phyloP scores from a whole-genome alignment of 2,888 invertebrate genomes.

The Agriopis marginaria region DNA sequence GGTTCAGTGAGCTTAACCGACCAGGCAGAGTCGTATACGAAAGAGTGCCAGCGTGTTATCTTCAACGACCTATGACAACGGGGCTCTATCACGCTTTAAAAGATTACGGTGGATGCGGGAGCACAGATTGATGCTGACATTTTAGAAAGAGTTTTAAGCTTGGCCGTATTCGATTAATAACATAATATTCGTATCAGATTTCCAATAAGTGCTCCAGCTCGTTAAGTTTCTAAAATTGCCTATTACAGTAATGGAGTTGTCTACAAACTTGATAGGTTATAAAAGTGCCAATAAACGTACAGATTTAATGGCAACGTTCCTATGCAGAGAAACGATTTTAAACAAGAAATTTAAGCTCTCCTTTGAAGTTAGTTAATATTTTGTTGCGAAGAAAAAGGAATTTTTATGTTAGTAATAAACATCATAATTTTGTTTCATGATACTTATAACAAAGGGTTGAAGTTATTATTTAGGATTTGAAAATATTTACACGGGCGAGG shows the following conservation, averaged over 20 bases:
- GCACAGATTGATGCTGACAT: conserved; percentile 21
- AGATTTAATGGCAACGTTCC: conserved; percentile 30
- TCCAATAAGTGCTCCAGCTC: conserved; percentile 57
- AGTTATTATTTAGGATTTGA: neutral
- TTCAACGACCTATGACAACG: conserved; percentile 22
- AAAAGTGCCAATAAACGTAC: conserved; percentile 38
- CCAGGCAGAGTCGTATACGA: conserved; percentile 44
- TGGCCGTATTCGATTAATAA: conserved; percentile 58
- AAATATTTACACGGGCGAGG: conserved; percentile 10
- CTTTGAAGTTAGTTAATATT: conserved; percentile 6
- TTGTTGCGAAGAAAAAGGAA: conserved; percentile 12
- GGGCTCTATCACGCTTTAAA: conserved; percentile 23
- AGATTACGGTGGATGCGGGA: conserved; percentile 14
- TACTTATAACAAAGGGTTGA: conserved; percentile 14
- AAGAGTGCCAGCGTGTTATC: conserved; percentile 13
- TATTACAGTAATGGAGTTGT: conserved; percentile 57
- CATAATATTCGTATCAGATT: conserved; percentile 54
- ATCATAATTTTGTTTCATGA: conserved; percentile 22
- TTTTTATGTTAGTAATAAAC: conserved; percentile 13
- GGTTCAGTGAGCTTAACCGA: conserved; percentile 50
- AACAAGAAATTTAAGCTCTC: conserved; percentile 19
- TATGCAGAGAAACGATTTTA: conserved; percentile 20
- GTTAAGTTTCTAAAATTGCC: conserved; percentile 66
- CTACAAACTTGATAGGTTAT: conserved; percentile 43
- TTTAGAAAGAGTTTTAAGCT: conserved; percentile 45